Conservation (phyloP, 64 coral and sea anemone genomes). For the Trachythela sp. region DNA sequence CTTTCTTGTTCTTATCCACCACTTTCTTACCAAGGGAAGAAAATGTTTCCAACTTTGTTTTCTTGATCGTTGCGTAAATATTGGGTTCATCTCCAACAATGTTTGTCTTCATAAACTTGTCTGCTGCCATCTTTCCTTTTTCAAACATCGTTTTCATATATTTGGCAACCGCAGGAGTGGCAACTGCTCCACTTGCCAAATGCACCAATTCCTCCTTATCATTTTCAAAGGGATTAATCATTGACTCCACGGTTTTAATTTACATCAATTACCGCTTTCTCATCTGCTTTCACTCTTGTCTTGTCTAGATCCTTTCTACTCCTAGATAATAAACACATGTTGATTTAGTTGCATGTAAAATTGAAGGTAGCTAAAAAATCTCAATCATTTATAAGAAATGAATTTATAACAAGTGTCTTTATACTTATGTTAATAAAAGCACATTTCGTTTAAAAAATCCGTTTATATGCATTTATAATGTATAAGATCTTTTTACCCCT, state of each 20-base stretch:
- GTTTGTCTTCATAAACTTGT: not conserved
- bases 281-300: not conserved
- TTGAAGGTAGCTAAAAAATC: no score
- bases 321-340: not conserved
- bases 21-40: conserved; percentile 9
- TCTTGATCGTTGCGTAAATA: not conserved
- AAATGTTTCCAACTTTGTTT: conserved; percentile 11
- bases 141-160: conserved; percentile 18
- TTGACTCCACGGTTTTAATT: not conserved
- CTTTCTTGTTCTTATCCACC: not conserved
- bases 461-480: no score
- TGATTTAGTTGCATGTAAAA: no score
- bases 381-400: not conserved
- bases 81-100: not conserved
- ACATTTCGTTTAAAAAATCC: no score
- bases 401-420: no score
- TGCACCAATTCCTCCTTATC: not conserved
- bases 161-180: not conserved
- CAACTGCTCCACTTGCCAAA: conserved; percentile 14
- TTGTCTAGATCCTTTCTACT: conserved; percentile 10
- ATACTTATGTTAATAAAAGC: no score
- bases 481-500: no score
- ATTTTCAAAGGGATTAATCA: conserved; percentile 28
- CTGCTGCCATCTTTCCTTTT: not conserved
- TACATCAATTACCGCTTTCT: conserved; percentile 23